Evolutionary conservation across 2,888 invertebrate genomes (phyloP).

Genomic region (Leucophenga montana): DNA sequence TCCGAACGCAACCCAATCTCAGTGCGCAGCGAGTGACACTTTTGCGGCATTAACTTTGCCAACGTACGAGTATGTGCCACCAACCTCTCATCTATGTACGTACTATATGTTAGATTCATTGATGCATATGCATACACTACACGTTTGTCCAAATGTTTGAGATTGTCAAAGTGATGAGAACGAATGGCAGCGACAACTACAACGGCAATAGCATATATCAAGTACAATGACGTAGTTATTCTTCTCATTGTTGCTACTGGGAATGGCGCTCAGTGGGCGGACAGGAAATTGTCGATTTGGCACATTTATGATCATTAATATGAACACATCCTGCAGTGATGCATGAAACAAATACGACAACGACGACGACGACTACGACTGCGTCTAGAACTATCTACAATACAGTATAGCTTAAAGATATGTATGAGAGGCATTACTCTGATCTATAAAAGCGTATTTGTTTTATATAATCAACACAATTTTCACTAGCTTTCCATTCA

Average conservation of each 20-base stretch:
- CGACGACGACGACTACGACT: neutral
- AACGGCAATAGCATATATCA: constrained; percentile 8
- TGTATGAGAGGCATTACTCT: too few species aligned
- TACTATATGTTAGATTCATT: too few species aligned
- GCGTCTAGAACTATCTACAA: too few species aligned
- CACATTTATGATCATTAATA: constrained; percentile 70
- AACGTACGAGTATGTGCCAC: neutral
- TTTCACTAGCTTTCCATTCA: neutral
- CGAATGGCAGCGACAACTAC: neutral
- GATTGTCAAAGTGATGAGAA: constrained; percentile 4
- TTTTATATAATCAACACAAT: neutral
- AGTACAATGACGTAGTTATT: constrained; percentile 3
- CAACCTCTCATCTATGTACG: constrained; percentile 1
- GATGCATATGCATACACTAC: constrained; percentile 5
- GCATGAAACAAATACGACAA: constrained; percentile 12
- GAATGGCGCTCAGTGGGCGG: constrained; percentile 58
- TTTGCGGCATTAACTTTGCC: constrained; percentile 4
- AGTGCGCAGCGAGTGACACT: neutral
- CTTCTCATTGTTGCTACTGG: neutral
- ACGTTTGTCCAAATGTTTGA: constrained; percentile 9
- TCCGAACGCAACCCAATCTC: too few species aligned
- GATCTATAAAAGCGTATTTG: constrained; percentile 3
- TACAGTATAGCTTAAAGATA: too few species aligned
- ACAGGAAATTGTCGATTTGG: constrained; percentile 68
- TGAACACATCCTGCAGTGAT: constrained; percentile 68